A percentile compares a stretch with the other conserved stretches of the same genome.
Evolutionary conservation across 1,140 invertebrate genomes (phyloP).

Genomic region (Akabosia matsudoensis): DNA sequence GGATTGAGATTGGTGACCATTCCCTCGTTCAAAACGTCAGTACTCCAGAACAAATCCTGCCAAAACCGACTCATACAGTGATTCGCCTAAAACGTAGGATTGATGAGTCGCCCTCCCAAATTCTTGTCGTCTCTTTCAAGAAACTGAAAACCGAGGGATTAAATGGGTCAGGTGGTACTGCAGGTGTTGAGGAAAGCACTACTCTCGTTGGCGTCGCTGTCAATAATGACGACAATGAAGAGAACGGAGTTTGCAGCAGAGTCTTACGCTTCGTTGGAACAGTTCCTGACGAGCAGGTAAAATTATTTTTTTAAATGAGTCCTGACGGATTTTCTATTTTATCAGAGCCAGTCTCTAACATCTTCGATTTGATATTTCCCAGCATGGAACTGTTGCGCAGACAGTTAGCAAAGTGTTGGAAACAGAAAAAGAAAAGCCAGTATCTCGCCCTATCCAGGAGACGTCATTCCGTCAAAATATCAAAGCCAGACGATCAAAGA

Average conservation of each 20-base stretch:
- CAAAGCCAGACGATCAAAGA: neutral
- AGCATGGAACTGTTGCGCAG: neutral
- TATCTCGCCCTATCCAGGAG: neutral
- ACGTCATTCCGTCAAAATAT: neutral
- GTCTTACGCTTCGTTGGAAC: slow-evolving; percentile 24
- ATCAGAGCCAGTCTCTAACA: neutral
- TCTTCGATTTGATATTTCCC: too few relatives aligned
- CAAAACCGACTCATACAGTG: slow-evolving; percentile 19
- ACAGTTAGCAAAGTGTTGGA: neutral
- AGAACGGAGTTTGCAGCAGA: neutral
- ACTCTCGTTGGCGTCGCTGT: neutral
- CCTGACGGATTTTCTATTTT: neutral
- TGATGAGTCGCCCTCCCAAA: slow-evolving; percentile 28
- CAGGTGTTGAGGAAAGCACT: neutral
- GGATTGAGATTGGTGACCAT: too few relatives aligned
- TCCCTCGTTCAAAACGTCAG: too few relatives aligned
- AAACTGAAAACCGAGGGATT: neutral
- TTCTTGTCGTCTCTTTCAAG: slow-evolving; percentile 26
- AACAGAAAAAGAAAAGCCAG: neutral
- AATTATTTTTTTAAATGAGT: neutral
- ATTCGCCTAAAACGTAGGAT: slow-evolving; percentile 26
- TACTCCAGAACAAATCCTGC: too few relatives aligned
- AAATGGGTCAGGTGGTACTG: too few relatives aligned
- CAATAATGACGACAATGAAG: neutral
- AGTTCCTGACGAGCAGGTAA: slow-evolving; percentile 14